Conservation (phyloP, 2,113 vertebrate species). For the Hyperopisus bebe region DNA sequence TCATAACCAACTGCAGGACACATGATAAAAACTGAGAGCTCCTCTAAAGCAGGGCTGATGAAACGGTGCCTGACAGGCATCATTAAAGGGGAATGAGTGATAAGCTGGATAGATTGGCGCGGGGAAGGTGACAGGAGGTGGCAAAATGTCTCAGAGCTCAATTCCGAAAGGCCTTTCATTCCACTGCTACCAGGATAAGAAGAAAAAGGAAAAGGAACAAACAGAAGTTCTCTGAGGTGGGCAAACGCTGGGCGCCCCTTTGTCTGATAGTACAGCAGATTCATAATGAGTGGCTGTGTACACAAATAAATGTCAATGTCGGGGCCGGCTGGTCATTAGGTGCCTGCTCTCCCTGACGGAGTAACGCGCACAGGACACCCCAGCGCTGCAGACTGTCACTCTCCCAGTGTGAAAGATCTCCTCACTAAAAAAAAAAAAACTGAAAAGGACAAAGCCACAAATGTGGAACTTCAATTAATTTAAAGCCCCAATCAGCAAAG, state of each 20-base stretch:
- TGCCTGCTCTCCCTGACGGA: constrained; percentile 71
- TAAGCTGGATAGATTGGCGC: background rate
- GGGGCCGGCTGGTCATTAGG: constrained; percentile 71
- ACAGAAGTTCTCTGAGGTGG: background rate
- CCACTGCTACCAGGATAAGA: background rate
- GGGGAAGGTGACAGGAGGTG: background rate
- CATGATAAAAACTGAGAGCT: background rate
- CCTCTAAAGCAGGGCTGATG: constrained; percentile 3
- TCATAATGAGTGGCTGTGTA: constrained; percentile 75
- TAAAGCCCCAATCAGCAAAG: constrained; percentile 97
- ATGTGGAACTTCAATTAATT: constrained; percentile 99
- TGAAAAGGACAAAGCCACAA: constrained; percentile 93
- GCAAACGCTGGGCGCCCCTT: constrained; percentile 28
- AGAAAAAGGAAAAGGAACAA: background rate
- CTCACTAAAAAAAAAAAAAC: constrained; percentile 64
- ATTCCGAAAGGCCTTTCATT: constrained; percentile 9
- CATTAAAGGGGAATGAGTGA: background rate
- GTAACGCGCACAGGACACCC: constrained; percentile 78
- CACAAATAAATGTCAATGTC: constrained; percentile 84
- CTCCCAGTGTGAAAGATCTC: constrained; percentile 81
- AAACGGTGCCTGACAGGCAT: constrained; percentile 14
- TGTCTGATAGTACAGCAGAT: constrained; percentile 41
- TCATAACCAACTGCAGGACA: background rate
- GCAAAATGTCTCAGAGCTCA: background rate
- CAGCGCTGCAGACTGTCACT: constrained; percentile 67